Evolutionary conservation across 2,888 invertebrate genomes (phyloP).

Genomic region (Eupsilia transversa): DNA sequence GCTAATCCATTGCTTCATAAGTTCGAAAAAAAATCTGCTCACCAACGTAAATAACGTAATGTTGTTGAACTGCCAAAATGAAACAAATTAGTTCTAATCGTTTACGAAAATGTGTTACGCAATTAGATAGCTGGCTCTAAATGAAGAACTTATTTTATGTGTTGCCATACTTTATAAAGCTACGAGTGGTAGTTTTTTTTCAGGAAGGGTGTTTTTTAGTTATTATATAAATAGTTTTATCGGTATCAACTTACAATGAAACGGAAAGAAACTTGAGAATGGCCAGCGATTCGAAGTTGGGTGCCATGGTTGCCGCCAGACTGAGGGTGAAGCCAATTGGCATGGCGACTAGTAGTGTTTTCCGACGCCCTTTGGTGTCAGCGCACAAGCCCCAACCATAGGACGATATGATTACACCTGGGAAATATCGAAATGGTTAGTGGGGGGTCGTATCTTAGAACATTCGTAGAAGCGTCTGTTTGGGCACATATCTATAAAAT

Average conservation of each 20-base stretch:
- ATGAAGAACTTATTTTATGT: background rate
- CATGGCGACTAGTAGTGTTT: constrained; percentile 81
- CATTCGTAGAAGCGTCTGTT: too few species aligned
- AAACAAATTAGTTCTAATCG: too few species aligned
- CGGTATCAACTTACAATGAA: constrained; percentile 77
- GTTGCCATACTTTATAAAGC: background rate
- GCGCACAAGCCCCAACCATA: constrained; percentile 84
- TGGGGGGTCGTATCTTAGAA: too few species aligned
- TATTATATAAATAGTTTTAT: background rate
- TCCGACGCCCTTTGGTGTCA: constrained; percentile 81
- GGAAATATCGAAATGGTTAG: background rate
- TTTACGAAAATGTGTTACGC: too few species aligned
- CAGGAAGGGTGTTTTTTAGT: background rate
- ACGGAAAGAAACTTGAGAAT: constrained; percentile 81
- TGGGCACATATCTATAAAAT: too few species aligned
- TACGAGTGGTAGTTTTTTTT: background rate
- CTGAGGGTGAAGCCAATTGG: constrained; percentile 78
- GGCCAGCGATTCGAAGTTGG: constrained; percentile 75
- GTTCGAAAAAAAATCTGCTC: too few species aligned
- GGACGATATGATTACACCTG: constrained; percentile 82
- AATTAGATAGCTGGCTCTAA: too few species aligned
- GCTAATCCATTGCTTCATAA: too few species aligned
- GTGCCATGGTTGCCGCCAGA: constrained; percentile 79
- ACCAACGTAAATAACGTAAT: too few species aligned
- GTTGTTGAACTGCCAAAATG: too few species aligned